Evolutionary conservation across 2,888 invertebrate genomes (phyloP), one percentile per base, ranked within the genome.

Genomic region (Chirona hameri): DNA sequence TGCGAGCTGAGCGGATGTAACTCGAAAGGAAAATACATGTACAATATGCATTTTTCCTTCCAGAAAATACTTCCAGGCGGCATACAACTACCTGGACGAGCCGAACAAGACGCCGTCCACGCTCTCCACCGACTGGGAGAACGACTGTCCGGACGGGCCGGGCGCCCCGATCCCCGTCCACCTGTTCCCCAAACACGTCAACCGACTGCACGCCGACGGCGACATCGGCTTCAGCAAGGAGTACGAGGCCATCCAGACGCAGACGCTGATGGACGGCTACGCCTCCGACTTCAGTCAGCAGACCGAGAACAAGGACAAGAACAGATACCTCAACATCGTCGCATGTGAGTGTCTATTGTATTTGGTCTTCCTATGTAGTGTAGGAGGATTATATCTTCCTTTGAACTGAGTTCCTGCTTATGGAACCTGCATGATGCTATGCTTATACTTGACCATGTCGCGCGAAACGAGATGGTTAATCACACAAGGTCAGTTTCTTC

Each of bases 321-420:
- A 98, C 89, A 92, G 98, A 87, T 98, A 98, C 89, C 91, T 97
- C 82, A 98, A 98, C 87, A 97, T 98, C 84, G 94, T 96, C 86
- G 97, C 98, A 83, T 98, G 97, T 97, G 90, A 93, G 95, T 93
- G 9, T 24, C 24, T 2, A 4, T 21, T 60, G 2, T 24, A 55
- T 55, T 55, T 55, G 14, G 15, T 12, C 15, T 18, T 14, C 12
- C 1, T 2, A 18, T 14, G 2, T 18, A 55, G 2, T 55, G 55
- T 14, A 18, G 55, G 55, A 18, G 55, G 55, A 55, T 55, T 55
- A 55, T 55, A 18, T 18, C 7, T 52, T 52, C 52, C 52, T 52
- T 52, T 14, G 10, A 52, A 18, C 15, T 55, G 55, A 18, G 10
- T 2, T 18, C 14, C 18, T 55, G 55, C 2, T 2, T 18, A 55